These are phyloP conservation scores for Montipora capricornis DNA, from an alignment of 64 coral and sea anemone genomes.

Conservation along the genomic window DNA sequence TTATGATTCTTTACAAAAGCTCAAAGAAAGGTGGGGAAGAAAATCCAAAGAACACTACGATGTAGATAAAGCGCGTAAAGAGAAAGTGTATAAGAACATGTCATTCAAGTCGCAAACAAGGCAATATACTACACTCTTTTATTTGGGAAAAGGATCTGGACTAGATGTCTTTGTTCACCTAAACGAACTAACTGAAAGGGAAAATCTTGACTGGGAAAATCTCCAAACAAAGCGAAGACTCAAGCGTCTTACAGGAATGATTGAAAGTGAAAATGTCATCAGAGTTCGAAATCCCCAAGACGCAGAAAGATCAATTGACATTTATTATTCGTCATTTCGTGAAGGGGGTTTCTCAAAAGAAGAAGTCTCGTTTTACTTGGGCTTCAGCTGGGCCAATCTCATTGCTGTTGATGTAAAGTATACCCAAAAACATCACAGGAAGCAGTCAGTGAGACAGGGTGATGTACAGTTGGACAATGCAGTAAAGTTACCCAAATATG, in stretches of 20 bases:
- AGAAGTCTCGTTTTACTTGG: conserved; percentile 65
- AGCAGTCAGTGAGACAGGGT: too few species aligned
- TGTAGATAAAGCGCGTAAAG: conserved; percentile 24
- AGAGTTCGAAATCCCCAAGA: conserved; percentile 38
- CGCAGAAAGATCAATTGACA: not conserved
- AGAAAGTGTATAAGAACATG: conserved; percentile 56
- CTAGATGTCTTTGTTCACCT: conserved; percentile 64
- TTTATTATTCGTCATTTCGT: conserved; percentile 52
- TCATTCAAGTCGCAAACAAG: conserved; percentile 27
- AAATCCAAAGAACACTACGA: conserved; percentile 29
- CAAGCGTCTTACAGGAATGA: conserved; percentile 33
- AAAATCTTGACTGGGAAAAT: conserved; percentile 36
- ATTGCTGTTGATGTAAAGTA: conserved; percentile 49
- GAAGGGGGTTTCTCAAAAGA: conserved; percentile 66
- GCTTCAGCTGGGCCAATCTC: conserved; percentile 54
- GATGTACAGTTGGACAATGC: too few species aligned
- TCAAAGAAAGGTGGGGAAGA: not conserved
- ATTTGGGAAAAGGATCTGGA: conserved; percentile 53
- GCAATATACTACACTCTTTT: conserved; percentile 68
- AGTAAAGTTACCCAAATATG: too few species aligned
- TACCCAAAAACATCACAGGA: not conserved
- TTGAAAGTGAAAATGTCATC: conserved; percentile 43
- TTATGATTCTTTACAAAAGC: conserved; percentile 28
- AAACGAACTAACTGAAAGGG: conserved; percentile 26
- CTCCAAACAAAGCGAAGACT: not conserved